Base-by-base conservation (phyloP, 1,140 invertebrate species). In the Drosophila subpulchrella region DNA sequence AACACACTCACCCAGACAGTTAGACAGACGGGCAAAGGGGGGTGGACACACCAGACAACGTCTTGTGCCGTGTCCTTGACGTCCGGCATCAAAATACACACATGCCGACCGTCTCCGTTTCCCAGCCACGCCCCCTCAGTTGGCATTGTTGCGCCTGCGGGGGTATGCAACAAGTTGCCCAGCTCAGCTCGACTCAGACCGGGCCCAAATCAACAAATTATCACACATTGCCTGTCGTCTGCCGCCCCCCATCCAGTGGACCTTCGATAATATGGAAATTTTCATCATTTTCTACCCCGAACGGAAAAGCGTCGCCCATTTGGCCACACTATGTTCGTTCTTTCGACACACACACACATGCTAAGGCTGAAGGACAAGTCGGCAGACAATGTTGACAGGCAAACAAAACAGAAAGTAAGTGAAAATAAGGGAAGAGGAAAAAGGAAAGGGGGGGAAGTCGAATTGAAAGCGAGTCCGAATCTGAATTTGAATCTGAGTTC, bases 261-360 rank as follows among this genome's bases (percentile, higher is more conserved):
- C 32, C 63, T 77, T 83, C 73, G 82, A 81, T 90, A 88, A 90
- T 88, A 91, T 91, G 90, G 82, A 91, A 91, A 91, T 86, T 91
- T 84, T 75, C 67, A 70, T 73, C 75, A 72, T 82, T 84, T 90
- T 84, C 81, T 80, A 83, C 53, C 73, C 78, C 62, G 72, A 79
- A 90, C 59, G 63, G 63, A 51, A 65, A 51, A 72, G 66, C 36
- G 46, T 42, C 30, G 62, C 53, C 62, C 73, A 62, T 63, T 55
- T 56, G 41, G 47, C 72, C 58, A 53, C 68, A 57, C 47, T 74
- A 44, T 27, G 56, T 10, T 10, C 7, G 32, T 6, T 32, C 56
- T 61, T 41, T 36, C 42, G 17, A 27, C 51, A 17, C 36, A 56
- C 67, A 42, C 24, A 67, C 51, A 34, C 44, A 50, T 15, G 36